Percentiles rank a stretch among this genome's conserved stretches.
Evolutionary conservation across 2,797 vertebrate species (phyloP).

Genomic region (Trematomus bernacchii): DNA sequence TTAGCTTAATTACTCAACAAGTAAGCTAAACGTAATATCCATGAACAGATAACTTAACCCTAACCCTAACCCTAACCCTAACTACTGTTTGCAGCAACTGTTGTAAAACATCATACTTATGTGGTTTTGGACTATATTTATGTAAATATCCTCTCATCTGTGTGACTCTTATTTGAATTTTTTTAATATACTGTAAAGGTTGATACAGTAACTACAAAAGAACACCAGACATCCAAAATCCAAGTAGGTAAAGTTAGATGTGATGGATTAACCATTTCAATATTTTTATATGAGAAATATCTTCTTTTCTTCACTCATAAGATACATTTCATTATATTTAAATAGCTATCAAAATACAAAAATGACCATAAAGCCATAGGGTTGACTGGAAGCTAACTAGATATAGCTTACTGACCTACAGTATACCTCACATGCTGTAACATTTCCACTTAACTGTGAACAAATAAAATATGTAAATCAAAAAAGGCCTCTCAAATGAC

Average conservation of each 20-base stretch:
- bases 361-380: not conserved
- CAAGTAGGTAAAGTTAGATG: not conserved
- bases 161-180: not conserved
- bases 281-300: not conserved
- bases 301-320: not conserved
- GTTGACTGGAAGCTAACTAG: not conserved
- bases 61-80: too few species aligned
- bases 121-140: not conserved
- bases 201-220: not conserved
- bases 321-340: not conserved
- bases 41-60: not conserved
- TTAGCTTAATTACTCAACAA: not conserved
- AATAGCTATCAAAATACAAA: not conserved
- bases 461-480: not conserved
- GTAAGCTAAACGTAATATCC: not conserved
- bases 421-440: not conserved
- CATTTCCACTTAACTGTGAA: not conserved
- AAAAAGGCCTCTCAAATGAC: not conserved
- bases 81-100: not conserved
- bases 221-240: not conserved
- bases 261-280: not conserved
- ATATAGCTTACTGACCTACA: not conserved
- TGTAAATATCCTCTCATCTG: not conserved
- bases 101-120: not conserved
- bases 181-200: not conserved